Percentiles rank a stretch among this genome's conserved stretches.
Conservation (phyloP, 2,888 invertebrate species). For the Bruchidius siliquastri region DNA sequence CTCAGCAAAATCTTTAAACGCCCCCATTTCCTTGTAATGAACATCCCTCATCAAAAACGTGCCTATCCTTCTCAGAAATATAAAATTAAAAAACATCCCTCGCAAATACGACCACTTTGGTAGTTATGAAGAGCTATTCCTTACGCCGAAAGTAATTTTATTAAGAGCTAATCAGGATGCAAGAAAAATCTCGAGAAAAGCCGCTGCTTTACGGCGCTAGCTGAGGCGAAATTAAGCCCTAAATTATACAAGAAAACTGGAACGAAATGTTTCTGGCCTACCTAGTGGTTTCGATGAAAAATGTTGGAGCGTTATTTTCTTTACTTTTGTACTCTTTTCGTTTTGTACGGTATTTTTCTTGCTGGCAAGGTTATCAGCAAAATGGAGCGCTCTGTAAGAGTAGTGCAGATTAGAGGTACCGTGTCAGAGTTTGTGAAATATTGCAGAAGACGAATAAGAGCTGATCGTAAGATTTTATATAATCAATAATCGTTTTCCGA, state of each 20-base stretch:
- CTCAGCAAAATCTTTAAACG: neutral
- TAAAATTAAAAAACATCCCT: constrained; percentile 5
- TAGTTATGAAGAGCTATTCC: constrained; percentile 7
- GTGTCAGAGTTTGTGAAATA: neutral
- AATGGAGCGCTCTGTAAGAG: neutral
- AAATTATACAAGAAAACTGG: neutral
- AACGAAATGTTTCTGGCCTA: neutral
- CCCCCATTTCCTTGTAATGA: neutral
- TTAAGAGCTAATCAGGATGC: constrained; percentile 8
- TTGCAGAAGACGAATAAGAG: neutral
- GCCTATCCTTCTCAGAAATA: neutral
- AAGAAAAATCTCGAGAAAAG: constrained; percentile 9
- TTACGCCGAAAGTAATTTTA: constrained; percentile 9
- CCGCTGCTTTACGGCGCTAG: neutral
- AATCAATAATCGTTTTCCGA: too few relatives aligned
- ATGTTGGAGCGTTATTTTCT: neutral
- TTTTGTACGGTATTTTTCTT: neutral
- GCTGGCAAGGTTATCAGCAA: neutral
- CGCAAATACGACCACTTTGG: neutral
- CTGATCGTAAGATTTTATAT: too few relatives aligned
- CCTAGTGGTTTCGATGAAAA: neutral
- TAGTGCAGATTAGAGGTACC: neutral
- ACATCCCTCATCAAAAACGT: neutral
- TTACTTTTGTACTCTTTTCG: neutral
- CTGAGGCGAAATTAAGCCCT: neutral